Evolutionary conservation across 2,797 vertebrate genomes (phyloP), one percentile per base, ranked within the genome.

Genomic region (Lophotriccus pileatus): DNA sequence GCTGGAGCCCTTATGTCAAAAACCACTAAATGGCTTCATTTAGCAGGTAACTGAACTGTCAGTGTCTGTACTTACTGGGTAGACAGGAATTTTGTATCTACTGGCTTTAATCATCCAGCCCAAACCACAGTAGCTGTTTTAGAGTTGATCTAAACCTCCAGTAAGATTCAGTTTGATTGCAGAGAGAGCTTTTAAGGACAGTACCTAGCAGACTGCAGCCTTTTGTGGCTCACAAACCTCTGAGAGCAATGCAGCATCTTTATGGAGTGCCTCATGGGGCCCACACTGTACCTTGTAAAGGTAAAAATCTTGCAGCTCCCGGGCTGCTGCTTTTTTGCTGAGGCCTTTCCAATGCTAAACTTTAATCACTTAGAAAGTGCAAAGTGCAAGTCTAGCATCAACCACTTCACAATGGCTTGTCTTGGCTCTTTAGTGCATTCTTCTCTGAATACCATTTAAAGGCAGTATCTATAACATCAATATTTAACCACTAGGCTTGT

Each of bases 401-500:
- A 69, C 24, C 27, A 83, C 53, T 93, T 89, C 72, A 55, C 74
- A 73, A 83, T 16, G 87, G 74, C 53, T 79, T 87, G 50, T 68
- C 62, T 78, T 82, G 82, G 44, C 20, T 67, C 62, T 87, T 87
- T 74, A 62, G 43, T 81, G 47, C 70, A 24, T 53, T 90, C 84
- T 89, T 76, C 24, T 78, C 80, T 36, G 39, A 91, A 74, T 9
- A 36, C 30, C 58, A 72, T 87, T 87, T 80, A 87, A 94, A 94
- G 90, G 70, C 7, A 3, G 44, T n/a, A 47, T 59, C 81, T 76
- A 7, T 63, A 90, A 69, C 84, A 93, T 91, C 86, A 92, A 89
- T 93, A 95, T 95, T 96, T 95, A 95, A 92, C 88, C 62, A 94
- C 1, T 0, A 92, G n/a, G 49, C n/a, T 91, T 82, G 21, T 32